These are phyloP conservation scores for Dermolepida albohirtum DNA, from an alignment of 2,888 invertebrate genomes.

Conservation along the genomic window DNA sequence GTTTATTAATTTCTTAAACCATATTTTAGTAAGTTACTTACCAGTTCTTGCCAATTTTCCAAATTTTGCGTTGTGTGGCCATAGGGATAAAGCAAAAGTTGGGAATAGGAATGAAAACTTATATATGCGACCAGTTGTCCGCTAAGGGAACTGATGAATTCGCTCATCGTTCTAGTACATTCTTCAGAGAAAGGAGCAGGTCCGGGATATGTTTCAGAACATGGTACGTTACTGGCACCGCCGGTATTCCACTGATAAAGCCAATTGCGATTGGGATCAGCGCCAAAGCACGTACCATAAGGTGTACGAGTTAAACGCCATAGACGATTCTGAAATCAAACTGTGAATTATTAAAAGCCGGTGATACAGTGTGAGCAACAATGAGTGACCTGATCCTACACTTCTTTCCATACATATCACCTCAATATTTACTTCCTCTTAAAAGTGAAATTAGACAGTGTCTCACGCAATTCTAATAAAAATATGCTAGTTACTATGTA, in stretches of 20 bases:
- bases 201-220: slow-evolving; percentile 76
- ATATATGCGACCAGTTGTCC: slow-evolving; percentile 68
- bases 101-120: slow-evolving; percentile 81
- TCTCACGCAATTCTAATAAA: too few relatives aligned
- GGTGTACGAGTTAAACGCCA: slow-evolving; percentile 77
- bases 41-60: slow-evolving; percentile 72
- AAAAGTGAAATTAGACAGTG: too few relatives aligned
- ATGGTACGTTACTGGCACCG: slow-evolving; percentile 69
- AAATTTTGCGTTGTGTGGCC: slow-evolving; percentile 72
- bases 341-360: too few relatives aligned
- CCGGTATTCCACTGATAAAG: slow-evolving; percentile 74
- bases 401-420: too few relatives aligned
- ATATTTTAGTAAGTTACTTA: slow-evolving; percentile 56
- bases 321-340: slow-evolving; percentile 68
- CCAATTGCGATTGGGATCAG: slow-evolving; percentile 85
- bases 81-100: slow-evolving; percentile 77
- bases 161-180: slow-evolving; percentile 70
- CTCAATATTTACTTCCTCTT: too few relatives aligned
- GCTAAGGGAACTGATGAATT: slow-evolving; percentile 66
- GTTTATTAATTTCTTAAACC: not conserved
- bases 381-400: too few relatives aligned
- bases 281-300: slow-evolving; percentile 71
- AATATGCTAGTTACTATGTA: too few relatives aligned
- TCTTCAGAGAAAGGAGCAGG: slow-evolving; percentile 77
- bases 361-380: too few relatives aligned